Evolutionary conservation across 2,888 invertebrate genomes (phyloP), one percentile per base, ranked within the genome.

Genomic region (Dicroscelio sp.): DNA sequence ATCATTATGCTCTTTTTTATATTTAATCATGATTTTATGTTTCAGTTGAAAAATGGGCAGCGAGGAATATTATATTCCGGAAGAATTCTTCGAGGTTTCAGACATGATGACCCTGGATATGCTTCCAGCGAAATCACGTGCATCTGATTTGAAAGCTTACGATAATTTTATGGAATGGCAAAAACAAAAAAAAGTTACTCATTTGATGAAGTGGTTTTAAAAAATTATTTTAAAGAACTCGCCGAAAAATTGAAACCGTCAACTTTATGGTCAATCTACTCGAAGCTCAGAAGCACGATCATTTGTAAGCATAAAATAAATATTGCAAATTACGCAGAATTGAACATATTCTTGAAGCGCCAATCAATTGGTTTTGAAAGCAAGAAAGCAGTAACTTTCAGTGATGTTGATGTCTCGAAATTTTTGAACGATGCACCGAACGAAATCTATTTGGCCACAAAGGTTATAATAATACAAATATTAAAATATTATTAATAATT

Each of bases 391-490:
- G 3, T 25, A 58, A 58, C 4, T 27, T 58, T 58, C 17, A 58
- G 25, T 23, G 58, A 23, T 25, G 14, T 5, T 3, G 38, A 38
- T 5, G 10, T 35, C 4, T 38, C 23, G 23, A 67, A 67, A 25
- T 67, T 67, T 20, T 38, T 38, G n/a, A 67, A 35, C 6, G 67
- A 67, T 67, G 67, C 67, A 12, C 60, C 78, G 10, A 30, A 78
- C 23, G 25, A 38, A 4, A n/a, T 25, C 17, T 78, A 38, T 35
- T 58, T 78, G 60, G 60, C 35, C 17, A 60, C 38, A 60, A 78
- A 78, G 60, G 78, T 78, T n/a, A n/a, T 38, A 60, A 38, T 38
- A 60, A 8, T 17, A 27, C 8, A 35, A 35, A 30, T 58, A 58
- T 35, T 35, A 75, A 30, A 31, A 48, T 55, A 31, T 31, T 75